Base-by-base conservation (phyloP, 2,888 invertebrate genomes). In the Pseudoips prasinana region DNA sequence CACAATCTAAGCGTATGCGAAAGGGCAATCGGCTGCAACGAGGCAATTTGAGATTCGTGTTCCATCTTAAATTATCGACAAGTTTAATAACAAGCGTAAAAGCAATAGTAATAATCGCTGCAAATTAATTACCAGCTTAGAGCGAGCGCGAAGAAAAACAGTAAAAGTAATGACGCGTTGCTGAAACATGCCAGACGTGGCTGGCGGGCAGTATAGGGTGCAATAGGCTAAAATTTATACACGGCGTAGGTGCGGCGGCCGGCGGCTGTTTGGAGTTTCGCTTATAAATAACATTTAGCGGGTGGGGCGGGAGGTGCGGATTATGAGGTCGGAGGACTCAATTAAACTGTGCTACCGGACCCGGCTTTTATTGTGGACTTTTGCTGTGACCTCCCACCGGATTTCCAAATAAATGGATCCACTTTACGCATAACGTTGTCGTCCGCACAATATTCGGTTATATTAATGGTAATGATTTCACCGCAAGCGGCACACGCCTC, bases 261-360 rank as follows among this genome's bases (percentile, higher is more conserved):
- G 66, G 53, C 62, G 59, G 65, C 48, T 64, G 73, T 73, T 73
- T 64, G 59, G 75, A 74, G 75, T 79, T 74, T 66, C 74, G 76
- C 75, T 81, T 83, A 84, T 85, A 86, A 86, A 86, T 86, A 86
- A 85, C 84, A 83, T 82, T 83, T 79, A 80, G 81, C 77, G 80
- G 80, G 78, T 60, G 75, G 78, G 68, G 73, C 72, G 75, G 69
- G 73, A 68, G 73, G 73, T 58, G 49, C 71, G 81, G 83, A 83
- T 86, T 86, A 86, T 86, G 84, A 86, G 86, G 86, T 86, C 81
- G 82, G 75, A 82, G 83, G 83, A 87, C 83, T 87, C 86, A 86
- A 87, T 87, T 87, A 87, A 87, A 86, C 74, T 73, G 80, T 73
- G 83, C 83, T 82, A 76, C 84, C 75, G 83, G 81, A 76, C 77